These are phyloP conservation scores for Varanus salvator DNA, from an alignment of 2,113 vertebrate genomes.

Conservation along the genomic window DNA sequence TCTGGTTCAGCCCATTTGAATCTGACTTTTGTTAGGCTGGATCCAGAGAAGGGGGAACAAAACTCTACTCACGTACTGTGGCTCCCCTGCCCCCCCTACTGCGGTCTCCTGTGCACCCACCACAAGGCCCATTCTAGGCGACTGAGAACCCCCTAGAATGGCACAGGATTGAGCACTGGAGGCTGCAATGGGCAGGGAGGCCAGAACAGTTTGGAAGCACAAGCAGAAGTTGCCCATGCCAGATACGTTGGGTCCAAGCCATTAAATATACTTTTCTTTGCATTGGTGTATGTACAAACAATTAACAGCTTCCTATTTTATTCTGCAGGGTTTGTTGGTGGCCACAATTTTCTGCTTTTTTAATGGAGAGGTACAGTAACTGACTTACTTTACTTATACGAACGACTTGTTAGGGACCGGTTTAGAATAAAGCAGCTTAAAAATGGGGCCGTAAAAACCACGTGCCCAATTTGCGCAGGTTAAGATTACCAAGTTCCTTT, in stretches of 20 bases:
- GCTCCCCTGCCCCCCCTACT: no score
- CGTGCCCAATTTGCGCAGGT: no score
- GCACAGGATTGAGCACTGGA: not conserved
- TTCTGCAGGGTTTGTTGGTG: slow-evolving; percentile 91
- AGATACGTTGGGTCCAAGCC: not conserved
- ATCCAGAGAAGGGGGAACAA: not conserved
- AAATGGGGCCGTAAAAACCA: no score
- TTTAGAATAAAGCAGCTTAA: not conserved
- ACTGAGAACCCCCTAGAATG: not conserved
- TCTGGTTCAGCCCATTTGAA: not conserved
- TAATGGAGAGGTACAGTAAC: slow-evolving; percentile 92
- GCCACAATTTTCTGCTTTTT: slow-evolving; percentile 99
- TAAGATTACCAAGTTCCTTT: no score
- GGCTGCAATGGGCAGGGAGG: not conserved
- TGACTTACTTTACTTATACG: not conserved
- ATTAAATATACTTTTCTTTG: not conserved
- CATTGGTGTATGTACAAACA: not conserved
- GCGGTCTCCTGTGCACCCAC: not conserved
- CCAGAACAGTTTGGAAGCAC: not conserved
- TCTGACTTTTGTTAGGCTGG: slow-evolving; percentile 12
- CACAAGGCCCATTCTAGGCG: not conserved
- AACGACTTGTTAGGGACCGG: not conserved
- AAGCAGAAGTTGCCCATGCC: not conserved
- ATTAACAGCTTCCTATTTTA: slow-evolving; percentile 49
- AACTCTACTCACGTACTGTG: not conserved